Evolutionary conservation across 1,140 invertebrate species (phyloP), one percentile per base, ranked within the genome.

Genomic region (Musca domestica): DNA sequence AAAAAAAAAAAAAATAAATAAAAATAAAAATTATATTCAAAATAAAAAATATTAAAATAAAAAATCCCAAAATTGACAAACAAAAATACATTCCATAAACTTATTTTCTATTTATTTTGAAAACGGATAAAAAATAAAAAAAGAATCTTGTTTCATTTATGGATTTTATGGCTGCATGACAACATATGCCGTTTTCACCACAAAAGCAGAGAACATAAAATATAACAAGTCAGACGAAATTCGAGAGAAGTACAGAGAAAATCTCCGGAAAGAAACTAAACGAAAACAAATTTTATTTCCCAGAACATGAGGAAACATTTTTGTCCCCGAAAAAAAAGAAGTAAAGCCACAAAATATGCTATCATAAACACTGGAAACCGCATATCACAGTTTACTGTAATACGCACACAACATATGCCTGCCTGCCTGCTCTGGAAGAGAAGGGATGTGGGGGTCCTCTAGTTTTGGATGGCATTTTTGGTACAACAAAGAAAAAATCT

Each of bases 301-400:
- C n/a, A 58, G 23, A 27, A 58, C 25, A 58, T 27, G 15, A 58
- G 23, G 17, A 58, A 58, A 58, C 30, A 30, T 23, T 30, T n/a
- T 30, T n/a, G 30, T 17, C 25, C 54, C 27, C 27, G 9, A 30
- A 30, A 30, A 30, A 30, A 30, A 30, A 30, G 27, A 30, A 27
- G 25, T 19, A 61, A 61, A 61, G 56, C 56, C 56, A 30, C 56
- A 61, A 61, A 61, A 61, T 61, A 61, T 61, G 27, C n/a, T 19
- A 27, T 27, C 56, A 61, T 61, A 61, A 61, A 61, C 56, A 61
- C 34, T 41, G 10, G 5, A 7, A 41, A 41, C 34, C 34, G 34
- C 34, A 41, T 41, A 41, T 41, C 34, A 41, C 34, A 41, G 34
- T 12, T 9, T 41, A 41, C 5, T 7, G 4, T 41, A 41, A 41